Conservation (phyloP, 2,113 vertebrate genomes). For the Ramphastos sulfuratus region DNA sequence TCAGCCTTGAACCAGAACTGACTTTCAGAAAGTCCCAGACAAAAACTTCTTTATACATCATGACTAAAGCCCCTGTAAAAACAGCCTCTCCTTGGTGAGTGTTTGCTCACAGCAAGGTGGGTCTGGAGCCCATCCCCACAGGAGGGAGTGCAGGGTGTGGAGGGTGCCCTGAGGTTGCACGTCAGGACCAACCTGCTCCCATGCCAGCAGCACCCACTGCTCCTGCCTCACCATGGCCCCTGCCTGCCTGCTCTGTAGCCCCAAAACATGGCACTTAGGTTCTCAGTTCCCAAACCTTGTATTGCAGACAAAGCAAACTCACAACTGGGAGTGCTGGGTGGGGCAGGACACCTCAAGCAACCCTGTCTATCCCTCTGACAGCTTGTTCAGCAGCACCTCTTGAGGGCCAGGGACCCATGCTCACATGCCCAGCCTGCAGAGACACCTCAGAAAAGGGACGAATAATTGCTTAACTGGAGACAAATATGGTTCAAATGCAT, state of each 20-base stretch:
- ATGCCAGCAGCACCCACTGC: too few species aligned
- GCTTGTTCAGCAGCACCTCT: background rate
- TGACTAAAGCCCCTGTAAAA: background rate
- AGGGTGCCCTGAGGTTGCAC: rapidly evolving
- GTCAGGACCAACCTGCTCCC: background rate
- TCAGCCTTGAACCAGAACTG: background rate
- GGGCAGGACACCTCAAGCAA: background rate
- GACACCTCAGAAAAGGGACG: background rate
- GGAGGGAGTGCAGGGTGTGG: background rate
- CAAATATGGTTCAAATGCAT: background rate
- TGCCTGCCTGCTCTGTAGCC: background rate
- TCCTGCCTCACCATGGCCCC: background rate
- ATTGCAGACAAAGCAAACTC: background rate
- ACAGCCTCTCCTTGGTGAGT: background rate
- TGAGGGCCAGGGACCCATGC: rapidly evolving
- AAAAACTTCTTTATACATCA: background rate
- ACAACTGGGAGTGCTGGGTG: too few species aligned
- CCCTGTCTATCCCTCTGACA: background rate
- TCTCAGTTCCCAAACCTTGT: rapidly evolving
- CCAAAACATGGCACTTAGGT: rapidly evolving
- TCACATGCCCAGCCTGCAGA: background rate
- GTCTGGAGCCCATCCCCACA: rapidly evolving
- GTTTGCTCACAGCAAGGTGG: background rate
- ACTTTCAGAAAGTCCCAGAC: background rate
- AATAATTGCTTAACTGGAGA: background rate